phyloP scores from a whole-genome alignment of 2,113 vertebrate species.

The Hemiscyllium ocellatum region DNA sequence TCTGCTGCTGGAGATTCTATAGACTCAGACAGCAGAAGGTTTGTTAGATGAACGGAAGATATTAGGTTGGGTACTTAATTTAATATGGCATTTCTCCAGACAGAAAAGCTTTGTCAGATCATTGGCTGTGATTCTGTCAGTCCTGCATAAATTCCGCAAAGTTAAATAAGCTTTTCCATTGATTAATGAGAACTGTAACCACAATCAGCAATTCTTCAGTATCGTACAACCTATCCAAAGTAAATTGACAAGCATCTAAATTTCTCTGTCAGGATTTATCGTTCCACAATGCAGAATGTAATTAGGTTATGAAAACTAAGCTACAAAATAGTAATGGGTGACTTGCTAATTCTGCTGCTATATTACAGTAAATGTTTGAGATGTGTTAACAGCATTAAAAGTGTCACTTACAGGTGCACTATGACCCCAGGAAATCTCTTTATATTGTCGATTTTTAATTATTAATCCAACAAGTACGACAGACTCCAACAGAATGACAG shows the following conservation, averaged over 20 bases:
- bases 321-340: neutral
- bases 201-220: slow-evolving; percentile 31
- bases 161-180: slow-evolving; percentile 29
- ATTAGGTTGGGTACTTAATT: neutral
- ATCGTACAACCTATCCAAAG: no score
- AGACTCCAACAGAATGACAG: neutral
- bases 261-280: neutral
- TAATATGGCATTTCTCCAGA: slow-evolving; percentile 22
- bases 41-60: neutral
- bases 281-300: neutral
- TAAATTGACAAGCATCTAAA: neutral
- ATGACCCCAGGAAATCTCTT: neutral
- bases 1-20: neutral
- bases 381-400: neutral
- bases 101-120: slow-evolving; percentile 1
- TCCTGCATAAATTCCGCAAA: slow-evolving; percentile 24
- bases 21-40: neutral
- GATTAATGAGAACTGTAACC: slow-evolving; percentile 4
- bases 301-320: neutral
- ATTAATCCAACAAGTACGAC: neutral
- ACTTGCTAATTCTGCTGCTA: neutral
- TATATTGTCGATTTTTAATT: neutral
- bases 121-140: slow-evolving; percentile 32
- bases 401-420: neutral
- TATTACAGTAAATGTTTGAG: neutral